phyloP scores from a whole-genome alignment of 2,797 vertebrate species.

The Sciurus vulgaris region DNA sequence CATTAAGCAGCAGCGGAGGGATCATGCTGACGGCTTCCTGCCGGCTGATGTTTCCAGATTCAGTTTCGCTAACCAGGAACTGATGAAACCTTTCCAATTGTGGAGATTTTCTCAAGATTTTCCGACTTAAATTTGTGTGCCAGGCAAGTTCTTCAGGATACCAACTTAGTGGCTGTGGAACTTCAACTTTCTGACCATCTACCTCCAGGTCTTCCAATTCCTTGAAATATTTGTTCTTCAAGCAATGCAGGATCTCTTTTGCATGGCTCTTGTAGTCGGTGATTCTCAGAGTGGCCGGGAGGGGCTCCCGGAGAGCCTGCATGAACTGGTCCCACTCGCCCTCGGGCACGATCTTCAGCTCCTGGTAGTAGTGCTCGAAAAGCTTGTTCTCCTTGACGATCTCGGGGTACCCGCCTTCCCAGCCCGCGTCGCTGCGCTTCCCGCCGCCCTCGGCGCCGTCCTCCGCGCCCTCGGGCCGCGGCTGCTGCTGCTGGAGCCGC shows the following conservation, averaged over 20 bases:
- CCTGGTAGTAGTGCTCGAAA: conserved; percentile 96
- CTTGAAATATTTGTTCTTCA: conserved; percentile 97
- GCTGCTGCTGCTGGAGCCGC: conserved; percentile 74
- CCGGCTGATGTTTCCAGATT: too few species aligned
- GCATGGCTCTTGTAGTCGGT: conserved; percentile 99
- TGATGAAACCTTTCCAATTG: conserved; percentile 98
- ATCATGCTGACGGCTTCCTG: too few species aligned
- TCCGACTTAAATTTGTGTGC: conserved; percentile 98
- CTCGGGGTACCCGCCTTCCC: conserved; percentile 96
- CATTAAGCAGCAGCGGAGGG: too few species aligned
- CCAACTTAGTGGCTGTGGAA: conserved; percentile 96
- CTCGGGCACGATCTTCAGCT: conserved; percentile 93
- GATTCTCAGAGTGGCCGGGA: conserved; percentile 97
- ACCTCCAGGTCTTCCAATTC: conserved; percentile 96
- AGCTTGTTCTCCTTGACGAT: conserved; percentile 97
- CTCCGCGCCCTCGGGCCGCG: conserved; percentile 33
- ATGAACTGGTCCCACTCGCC: conserved; percentile 96
- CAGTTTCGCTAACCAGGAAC: conserved; percentile 98
- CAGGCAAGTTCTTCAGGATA: conserved; percentile 98
- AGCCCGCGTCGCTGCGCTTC: conserved; percentile 81
- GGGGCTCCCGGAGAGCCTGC: conserved; percentile 95
- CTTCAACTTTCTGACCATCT: conserved; percentile 96
- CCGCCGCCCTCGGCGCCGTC: conserved; percentile 32
- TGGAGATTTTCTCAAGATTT: conserved; percentile 97
- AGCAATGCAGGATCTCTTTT: conserved; percentile 95